phyloP scores from a whole-genome alignment of 2,888 invertebrate genomes.

The Diplolepis rosae region DNA sequence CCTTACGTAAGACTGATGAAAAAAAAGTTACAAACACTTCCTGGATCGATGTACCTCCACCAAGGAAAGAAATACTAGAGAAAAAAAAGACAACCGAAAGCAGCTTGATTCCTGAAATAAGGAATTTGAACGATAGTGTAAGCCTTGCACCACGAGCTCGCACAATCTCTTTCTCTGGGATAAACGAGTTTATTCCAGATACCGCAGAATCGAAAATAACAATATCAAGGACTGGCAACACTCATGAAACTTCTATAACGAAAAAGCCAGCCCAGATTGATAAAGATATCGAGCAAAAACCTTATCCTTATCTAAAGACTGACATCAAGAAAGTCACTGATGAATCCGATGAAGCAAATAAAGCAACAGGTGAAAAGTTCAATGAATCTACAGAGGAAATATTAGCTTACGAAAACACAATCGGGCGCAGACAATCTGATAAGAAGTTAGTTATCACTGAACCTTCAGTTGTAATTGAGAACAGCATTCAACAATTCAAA shows the following conservation, averaged over 20 bases:
- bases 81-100: neutral
- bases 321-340: slow-evolving; percentile 20
- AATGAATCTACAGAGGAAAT: slow-evolving; percentile 52
- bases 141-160: slow-evolving; percentile 53
- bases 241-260: slow-evolving; percentile 3
- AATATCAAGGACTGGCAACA: neutral
- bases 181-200: slow-evolving; percentile 49
- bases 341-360: slow-evolving; percentile 27
- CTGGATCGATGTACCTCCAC: neutral
- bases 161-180: slow-evolving; percentile 56
- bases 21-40: slow-evolving; percentile 1
- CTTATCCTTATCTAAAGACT: slow-evolving; percentile 59
- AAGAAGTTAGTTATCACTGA: slow-evolving; percentile 58
- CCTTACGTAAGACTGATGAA: neutral
- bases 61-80: neutral
- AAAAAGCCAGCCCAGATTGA: slow-evolving; percentile 10
- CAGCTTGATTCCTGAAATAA: neutral
- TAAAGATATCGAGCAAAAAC: slow-evolving; percentile 49
- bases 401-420: slow-evolving; percentile 62
- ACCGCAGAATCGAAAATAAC: slow-evolving; percentile 1
- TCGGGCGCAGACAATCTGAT: slow-evolving; percentile 52
- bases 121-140: neutral
- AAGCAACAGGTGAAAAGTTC: slow-evolving; percentile 31
- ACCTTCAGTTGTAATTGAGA: slow-evolving; percentile 59
- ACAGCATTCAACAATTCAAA: slow-evolving; percentile 61